Evolutionary conservation across 2,797 vertebrate genomes (phyloP).

Genomic region (Anisognathus igniventris): DNA sequence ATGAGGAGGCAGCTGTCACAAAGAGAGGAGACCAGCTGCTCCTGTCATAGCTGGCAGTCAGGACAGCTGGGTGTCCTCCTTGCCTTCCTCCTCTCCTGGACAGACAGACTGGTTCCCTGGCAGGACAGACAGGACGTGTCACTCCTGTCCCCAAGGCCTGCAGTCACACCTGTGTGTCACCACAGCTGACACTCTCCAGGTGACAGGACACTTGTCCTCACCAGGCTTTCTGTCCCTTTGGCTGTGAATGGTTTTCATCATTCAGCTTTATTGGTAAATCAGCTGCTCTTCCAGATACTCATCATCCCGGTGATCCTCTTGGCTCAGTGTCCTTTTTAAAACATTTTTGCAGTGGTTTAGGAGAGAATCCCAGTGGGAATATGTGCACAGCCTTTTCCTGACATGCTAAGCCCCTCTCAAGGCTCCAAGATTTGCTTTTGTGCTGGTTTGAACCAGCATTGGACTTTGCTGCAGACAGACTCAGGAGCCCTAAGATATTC

Average conservation of each 20-base stretch:
- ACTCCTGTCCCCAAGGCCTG: background rate
- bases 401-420: background rate
- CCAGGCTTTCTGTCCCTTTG: background rate
- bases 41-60: background rate
- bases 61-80: constrained; percentile 6
- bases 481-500: background rate
- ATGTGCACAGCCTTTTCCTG: background rate
- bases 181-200: background rate
- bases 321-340: background rate
- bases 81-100: background rate
- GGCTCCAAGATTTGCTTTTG: background rate
- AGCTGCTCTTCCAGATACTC: background rate
- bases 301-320: background rate
- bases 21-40: background rate
- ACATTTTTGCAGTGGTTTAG: background rate
- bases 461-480: background rate
- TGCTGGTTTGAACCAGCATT: background rate
- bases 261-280: background rate
- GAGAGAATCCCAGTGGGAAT: background rate
- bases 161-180: background rate
- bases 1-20: background rate
- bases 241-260: background rate
- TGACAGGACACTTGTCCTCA: background rate
- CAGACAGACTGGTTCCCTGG: background rate
- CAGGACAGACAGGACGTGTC: background rate